Evolutionary conservation across 1,140 invertebrate species (phyloP), one percentile per base, ranked within the genome.

Genomic region (Papilio polyxenes): DNA sequence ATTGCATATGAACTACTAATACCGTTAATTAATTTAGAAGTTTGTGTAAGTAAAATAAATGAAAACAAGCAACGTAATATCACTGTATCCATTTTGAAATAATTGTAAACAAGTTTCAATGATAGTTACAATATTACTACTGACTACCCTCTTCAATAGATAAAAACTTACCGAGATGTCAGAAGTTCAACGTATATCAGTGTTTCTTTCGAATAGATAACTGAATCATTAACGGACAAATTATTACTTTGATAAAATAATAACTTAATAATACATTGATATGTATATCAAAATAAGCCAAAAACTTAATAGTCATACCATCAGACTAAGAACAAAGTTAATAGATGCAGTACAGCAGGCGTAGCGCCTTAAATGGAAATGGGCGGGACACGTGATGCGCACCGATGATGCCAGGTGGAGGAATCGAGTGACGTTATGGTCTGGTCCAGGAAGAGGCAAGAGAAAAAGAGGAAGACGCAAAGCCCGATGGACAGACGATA

Each of bases 181-280:
- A 83, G 82, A 81, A 89, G 85, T 87, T 89, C 85, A 81, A 69
- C 10, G 15, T 80, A 23, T 77, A 48, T 83, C 83, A 88, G 20
- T 83, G 85, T 84, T 83, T 81, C 69, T 80, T 82, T 49, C 9
- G 56, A 82, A 83, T 85, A 83, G 84, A 86, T 89, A 89, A 79
- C 51, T 31, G 37, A 79, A 79, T 56, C 65, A 79, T 56, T 79
- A 79, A 17, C 56, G 15, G 40, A 79, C n/a, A 37, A 59, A 59
- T 79, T 53, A 20, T 31, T 37, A 78, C 20, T 56, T 40, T 62
- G 20, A 78, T 51, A 37, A 37, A 59, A 53, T 51, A 13, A 11
- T 37, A 15, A 44, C n/a, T 59, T 59, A 17, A 59, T 59, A 59
- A 59, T 20, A 59, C 56, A n/a, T 59, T 59, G n/a, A 59, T 20